These are phyloP conservation scores for Pogona vitticeps DNA, from an alignment of 2,113 vertebrate genomes.

Conservation along the genomic window DNA sequence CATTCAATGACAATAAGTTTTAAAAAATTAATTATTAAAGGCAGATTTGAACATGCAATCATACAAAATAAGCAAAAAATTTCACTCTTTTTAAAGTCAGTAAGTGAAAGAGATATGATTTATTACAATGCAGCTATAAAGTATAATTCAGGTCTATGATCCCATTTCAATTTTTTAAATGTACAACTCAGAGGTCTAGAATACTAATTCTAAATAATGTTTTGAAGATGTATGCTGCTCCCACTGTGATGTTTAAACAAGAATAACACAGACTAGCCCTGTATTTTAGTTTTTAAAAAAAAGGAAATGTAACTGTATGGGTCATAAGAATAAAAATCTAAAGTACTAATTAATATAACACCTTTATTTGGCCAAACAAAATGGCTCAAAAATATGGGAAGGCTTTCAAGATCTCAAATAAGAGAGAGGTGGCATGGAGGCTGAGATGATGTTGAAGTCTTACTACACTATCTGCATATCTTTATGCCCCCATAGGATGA, in stretches of 20 bases:
- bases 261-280: neutral
- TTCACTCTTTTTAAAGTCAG: neutral
- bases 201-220: conserved; percentile 9
- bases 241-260: neutral
- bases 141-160: neutral
- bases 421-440: neutral
- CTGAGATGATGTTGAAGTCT: neutral
- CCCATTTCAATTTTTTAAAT: conserved; percentile 1
- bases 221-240: neutral
- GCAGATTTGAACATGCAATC: neutral
- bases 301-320: neutral
- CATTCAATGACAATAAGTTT: too few relatives aligned
- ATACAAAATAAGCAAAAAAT: neutral
- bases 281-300: neutral
- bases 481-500: neutral
- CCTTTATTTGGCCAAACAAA: neutral
- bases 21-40: neutral
- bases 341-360: neutral
- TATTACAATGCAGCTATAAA: conserved; percentile 10
- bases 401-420: neutral
- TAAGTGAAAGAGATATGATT: conserved; percentile 24
- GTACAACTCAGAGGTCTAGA: too few relatives aligned
- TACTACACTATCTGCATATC: neutral
- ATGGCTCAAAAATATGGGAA: neutral
- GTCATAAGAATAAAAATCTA: neutral